A percentile compares a stretch with the other conserved stretches of the same genome.
Evolutionary conservation across 2,113 vertebrate species (phyloP).

Genomic region (Hippocampus barbouri): DNA sequence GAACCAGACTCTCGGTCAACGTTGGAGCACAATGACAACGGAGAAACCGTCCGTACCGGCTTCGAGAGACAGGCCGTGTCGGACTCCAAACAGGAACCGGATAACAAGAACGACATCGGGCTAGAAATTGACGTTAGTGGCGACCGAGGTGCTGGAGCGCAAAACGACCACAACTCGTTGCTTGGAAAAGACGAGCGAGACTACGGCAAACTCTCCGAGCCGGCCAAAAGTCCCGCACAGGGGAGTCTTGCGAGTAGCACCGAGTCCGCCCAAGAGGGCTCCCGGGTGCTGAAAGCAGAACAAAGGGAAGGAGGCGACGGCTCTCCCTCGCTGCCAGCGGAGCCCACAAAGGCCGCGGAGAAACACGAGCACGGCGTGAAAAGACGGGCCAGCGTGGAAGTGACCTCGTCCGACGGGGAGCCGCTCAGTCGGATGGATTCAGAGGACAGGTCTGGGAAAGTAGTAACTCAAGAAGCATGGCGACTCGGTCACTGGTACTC

Average conservation of each 20-base stretch:
- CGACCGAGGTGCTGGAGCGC: constrained; percentile 23
- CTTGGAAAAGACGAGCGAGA: neutral
- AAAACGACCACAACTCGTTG: constrained; percentile 5
- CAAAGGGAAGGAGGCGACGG: constrained; percentile 69
- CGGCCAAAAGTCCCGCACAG: constrained; percentile 50
- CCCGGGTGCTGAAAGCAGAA: constrained; percentile 65
- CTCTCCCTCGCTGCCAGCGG: constrained; percentile 48
- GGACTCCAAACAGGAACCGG: constrained; percentile 67
- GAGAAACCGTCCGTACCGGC: constrained; percentile 31
- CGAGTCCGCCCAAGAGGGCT: constrained; percentile 55
- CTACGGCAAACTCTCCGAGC: constrained; percentile 31
- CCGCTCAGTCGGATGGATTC: constrained; percentile 94
- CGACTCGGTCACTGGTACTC: neutral
- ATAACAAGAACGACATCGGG: constrained; percentile 51
- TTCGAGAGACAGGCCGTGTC: constrained; percentile 57
- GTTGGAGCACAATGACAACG: constrained; percentile 29
- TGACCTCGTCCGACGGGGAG: constrained; percentile 80
- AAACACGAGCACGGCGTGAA: constrained; percentile 52
- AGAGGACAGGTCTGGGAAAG: constrained; percentile 86
- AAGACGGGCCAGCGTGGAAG: constrained; percentile 72
- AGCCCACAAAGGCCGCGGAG: constrained; percentile 48
- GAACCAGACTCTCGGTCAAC: constrained; percentile 39
- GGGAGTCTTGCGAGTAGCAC: constrained; percentile 51
- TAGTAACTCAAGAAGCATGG: neutral
- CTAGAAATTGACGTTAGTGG: constrained; percentile 51